Evolutionary conservation across 2,888 invertebrate species (phyloP).

Genomic region (Ophraella communa): DNA sequence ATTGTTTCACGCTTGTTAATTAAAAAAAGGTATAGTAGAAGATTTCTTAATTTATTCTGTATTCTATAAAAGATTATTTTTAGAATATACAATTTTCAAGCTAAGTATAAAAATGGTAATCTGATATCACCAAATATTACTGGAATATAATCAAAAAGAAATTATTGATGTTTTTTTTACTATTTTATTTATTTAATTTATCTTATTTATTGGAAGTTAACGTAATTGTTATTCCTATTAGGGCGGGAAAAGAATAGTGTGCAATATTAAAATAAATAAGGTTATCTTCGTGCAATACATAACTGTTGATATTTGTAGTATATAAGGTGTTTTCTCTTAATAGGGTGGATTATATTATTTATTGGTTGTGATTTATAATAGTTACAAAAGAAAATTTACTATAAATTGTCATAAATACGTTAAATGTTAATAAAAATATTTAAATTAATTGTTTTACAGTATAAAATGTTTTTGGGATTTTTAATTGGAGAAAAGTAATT

Average conservation of each 20-base stretch:
- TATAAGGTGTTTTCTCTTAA: constrained; percentile 11
- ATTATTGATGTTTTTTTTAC: constrained; percentile 26
- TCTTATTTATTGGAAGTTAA: constrained; percentile 37
- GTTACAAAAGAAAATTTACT: too few species aligned
- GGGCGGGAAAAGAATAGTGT: constrained; percentile 42
- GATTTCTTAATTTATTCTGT: too few species aligned
- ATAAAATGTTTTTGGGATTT: too few species aligned
- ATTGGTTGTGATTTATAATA: constrained; percentile 1
- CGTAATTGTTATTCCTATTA: constrained; percentile 33
- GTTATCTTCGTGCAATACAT: constrained; percentile 41
- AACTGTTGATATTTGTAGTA: constrained; percentile 44
- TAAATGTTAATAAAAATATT: too few species aligned
- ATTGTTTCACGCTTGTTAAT: too few species aligned
- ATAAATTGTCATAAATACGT: too few species aligned
- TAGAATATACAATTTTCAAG: too few species aligned
- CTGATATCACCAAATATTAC: too few species aligned
- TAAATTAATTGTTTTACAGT: too few species aligned
- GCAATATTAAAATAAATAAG: constrained; percentile 43
- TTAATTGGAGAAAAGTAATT: too few species aligned
- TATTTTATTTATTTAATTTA: constrained; percentile 40
- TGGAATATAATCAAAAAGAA: constrained; percentile 10
- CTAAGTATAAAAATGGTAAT: constrained; percentile 7
- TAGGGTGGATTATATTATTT: not conserved
- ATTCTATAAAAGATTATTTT: too few species aligned
- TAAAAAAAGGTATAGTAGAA: too few species aligned